Conservation (phyloP, 2,113 vertebrate species). For the Cyanistes caeruleus region DNA sequence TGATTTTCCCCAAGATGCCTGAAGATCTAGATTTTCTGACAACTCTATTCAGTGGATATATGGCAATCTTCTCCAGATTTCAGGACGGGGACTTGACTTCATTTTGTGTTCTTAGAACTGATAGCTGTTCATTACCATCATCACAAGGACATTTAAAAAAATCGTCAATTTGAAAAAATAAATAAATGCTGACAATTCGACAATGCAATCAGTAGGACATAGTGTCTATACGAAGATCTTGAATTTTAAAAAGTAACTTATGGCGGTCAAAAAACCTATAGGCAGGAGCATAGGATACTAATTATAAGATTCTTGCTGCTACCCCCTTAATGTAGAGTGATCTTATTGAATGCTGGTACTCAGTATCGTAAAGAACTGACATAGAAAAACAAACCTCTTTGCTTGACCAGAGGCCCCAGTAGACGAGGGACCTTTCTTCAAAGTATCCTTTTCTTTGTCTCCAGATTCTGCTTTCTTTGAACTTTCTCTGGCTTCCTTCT, state of each 20-base stretch:
- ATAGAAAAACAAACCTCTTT: conserved; percentile 99
- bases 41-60: conserved; percentile 95
- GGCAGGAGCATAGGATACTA: conserved; percentile 92
- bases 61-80: conserved; percentile 95
- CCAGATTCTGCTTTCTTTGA: conserved; percentile 96
- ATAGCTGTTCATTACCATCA: conserved; percentile 93
- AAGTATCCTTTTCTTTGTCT: conserved; percentile 99
- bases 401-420: conserved; percentile 99
- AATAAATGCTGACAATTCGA: conserved; percentile 88
- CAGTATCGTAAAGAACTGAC: conserved; percentile 99
- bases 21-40: conserved; percentile 94
- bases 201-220: conserved; percentile 86
- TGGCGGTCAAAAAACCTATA: conserved; percentile 87
- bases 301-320: conserved; percentile 95
- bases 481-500: conserved; percentile 96
- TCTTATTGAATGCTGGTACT: conserved; percentile 98
- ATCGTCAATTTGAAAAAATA: conserved; percentile 86
- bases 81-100: conserved; percentile 94
- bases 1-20: conserved; percentile 92
- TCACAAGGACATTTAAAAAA: conserved; percentile 88
- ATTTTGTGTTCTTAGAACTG: conserved; percentile 89
- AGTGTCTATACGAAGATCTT: conserved; percentile 84
- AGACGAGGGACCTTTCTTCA: conserved; percentile 99
- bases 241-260: conserved; percentile 82
- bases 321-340: conserved; percentile 96